These are phyloP conservation scores for Monochamus saltuarius DNA, from an alignment of 1,140 invertebrate genomes.

Conservation along the genomic window DNA sequence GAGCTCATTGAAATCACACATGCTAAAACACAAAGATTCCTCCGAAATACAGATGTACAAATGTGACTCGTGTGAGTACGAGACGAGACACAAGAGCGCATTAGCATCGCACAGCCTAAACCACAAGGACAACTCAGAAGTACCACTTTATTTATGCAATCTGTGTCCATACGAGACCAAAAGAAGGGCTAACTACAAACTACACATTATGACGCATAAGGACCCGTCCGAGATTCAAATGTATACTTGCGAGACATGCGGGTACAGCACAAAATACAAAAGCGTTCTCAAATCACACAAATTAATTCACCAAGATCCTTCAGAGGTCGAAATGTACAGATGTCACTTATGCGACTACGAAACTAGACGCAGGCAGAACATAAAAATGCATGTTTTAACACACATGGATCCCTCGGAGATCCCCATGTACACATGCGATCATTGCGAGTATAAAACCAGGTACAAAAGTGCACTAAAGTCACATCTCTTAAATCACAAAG, in stretches of 20 bases:
- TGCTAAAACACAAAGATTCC: conserved; percentile 13
- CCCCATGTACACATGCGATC: conserved; percentile 1
- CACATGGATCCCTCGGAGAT: conserved; percentile 26
- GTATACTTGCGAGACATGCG: conserved; percentile 21
- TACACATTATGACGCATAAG: conserved; percentile 22
- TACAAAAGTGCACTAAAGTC: conserved; percentile 23
- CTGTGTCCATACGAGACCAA: conserved; percentile 24
- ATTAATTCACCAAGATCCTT: conserved; percentile 23
- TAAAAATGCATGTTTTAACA: conserved; percentile 19
- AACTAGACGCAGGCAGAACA: conserved; percentile 24
- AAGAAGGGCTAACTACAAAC: conserved; percentile 20
- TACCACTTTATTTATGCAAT: conserved; percentile 23
- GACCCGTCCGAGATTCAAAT: conserved; percentile 18
- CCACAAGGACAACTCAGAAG: conserved; percentile 25
- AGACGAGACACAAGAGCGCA: conserved; percentile 20
- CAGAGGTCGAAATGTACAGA: conserved; percentile 24
- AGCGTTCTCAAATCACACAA: conserved; percentile 21
- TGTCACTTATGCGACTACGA: conserved; percentile 26
- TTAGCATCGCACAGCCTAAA: conserved; percentile 26
- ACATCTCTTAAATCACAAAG: conserved; percentile 23
- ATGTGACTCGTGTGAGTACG: conserved; percentile 22
- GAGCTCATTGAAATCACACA: conserved; percentile 9
- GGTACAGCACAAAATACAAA: conserved; percentile 24
- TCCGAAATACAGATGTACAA: conserved; percentile 24
- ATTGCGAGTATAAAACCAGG: conserved; percentile 19